These are phyloP conservation scores for Mirza zaza DNA, from an alignment of 2,113 vertebrate species.

Conservation along the genomic window DNA sequence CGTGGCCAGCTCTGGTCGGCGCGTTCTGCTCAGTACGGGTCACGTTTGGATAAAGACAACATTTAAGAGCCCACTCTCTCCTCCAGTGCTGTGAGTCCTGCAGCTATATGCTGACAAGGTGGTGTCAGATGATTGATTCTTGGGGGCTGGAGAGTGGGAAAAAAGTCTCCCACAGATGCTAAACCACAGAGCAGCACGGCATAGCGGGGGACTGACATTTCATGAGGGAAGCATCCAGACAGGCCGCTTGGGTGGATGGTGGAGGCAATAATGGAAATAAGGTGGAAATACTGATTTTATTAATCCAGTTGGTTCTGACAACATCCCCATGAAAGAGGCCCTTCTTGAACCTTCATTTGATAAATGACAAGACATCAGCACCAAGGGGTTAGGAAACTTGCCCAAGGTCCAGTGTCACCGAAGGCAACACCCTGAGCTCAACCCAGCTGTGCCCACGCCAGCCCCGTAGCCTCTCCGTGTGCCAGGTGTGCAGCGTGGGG, in stretches of 20 bases:
- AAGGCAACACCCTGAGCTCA: background rate
- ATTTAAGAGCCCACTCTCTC: background rate
- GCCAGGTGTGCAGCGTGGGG: fast-evolving
- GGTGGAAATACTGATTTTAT: background rate
- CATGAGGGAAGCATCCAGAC: background rate
- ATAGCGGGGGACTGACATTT: too few species aligned
- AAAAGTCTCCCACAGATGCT: fast-evolving
- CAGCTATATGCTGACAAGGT: background rate
- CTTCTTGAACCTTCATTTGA: background rate
- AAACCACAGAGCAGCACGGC: too few species aligned
- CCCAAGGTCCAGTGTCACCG: background rate
- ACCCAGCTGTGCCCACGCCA: background rate
- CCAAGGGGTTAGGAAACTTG: background rate
- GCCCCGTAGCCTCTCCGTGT: too few species aligned
- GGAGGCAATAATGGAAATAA: background rate
- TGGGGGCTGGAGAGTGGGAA: fast-evolving
- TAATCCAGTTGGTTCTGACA: background rate
- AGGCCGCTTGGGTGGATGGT: background rate
- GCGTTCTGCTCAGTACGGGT: background rate
- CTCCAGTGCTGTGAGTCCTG: too few species aligned
- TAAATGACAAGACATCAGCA: background rate
- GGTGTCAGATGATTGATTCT: background rate
- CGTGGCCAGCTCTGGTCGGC: background rate
- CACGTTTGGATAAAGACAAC: background rate
- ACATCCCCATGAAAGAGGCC: background rate